phyloP scores from a whole-genome alignment of 2,797 vertebrate genomes.

The Sciurus vulgaris region DNA sequence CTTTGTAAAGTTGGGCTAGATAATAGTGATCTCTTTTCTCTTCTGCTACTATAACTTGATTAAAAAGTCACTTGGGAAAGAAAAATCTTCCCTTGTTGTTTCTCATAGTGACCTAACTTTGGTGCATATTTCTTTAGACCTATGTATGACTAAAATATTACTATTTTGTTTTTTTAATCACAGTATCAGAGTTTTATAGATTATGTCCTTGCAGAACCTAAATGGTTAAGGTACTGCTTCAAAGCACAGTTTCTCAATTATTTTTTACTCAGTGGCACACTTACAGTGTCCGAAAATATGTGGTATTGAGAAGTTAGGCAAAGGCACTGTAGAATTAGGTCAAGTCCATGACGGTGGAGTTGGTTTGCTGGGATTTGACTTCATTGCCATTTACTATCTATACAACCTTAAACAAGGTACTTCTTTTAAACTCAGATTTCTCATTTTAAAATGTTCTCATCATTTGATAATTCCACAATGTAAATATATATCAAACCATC shows the following conservation, averaged over 20 bases:
- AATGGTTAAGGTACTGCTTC: background rate
- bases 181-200: background rate
- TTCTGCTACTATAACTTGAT: slow-evolving; percentile 5
- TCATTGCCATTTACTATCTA: background rate
- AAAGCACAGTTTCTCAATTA: background rate
- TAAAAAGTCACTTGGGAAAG: slow-evolving; percentile 31
- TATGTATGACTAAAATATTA: background rate
- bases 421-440: background rate
- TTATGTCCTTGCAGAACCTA: slow-evolving; percentile 33
- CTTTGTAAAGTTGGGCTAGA: slow-evolving; percentile 20
- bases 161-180: slow-evolving; percentile 48
- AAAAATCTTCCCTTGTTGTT: slow-evolving; percentile 1
- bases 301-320: background rate
- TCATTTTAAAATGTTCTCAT: slow-evolving; percentile 41
- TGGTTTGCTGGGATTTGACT: background rate
- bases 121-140: background rate
- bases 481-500: background rate
- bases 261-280: background rate
- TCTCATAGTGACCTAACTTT: background rate
- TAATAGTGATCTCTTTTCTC: slow-evolving; percentile 13
- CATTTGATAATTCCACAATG: background rate
- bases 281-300: background rate
- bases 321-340: background rate
- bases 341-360: background rate
- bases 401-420: background rate